Percentiles rank a stretch among this genome's conserved stretches.
Evolutionary conservation across 1,140 invertebrate species (phyloP).

Genomic region (Eulimnadia texana): DNA sequence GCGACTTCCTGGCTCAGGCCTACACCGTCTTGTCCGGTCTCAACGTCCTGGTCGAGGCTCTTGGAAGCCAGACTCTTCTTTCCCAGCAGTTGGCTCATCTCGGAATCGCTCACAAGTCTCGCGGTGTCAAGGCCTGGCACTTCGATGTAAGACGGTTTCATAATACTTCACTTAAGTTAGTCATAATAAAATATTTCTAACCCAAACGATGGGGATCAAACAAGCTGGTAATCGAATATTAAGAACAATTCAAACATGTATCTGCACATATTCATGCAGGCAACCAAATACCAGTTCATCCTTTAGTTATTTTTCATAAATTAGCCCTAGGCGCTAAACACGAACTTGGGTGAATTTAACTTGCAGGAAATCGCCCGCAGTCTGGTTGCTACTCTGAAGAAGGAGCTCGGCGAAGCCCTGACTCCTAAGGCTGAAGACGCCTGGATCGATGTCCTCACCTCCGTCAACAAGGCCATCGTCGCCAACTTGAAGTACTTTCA

Average conservation of each 20-base stretch:
- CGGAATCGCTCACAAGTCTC: slow-evolving; percentile 42
- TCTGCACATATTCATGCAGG: no score
- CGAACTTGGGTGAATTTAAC: not conserved
- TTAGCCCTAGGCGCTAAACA: not conserved
- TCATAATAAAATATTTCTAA: no score
- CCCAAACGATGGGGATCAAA: no score
- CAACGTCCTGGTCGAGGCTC: slow-evolving; percentile 41
- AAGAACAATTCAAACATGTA: no score
- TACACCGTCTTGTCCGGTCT: slow-evolving; percentile 46
- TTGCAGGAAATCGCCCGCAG: slow-evolving; percentile 16
- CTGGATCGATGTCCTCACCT: slow-evolving; percentile 35
- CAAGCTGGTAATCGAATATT: no score
- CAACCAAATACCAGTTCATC: no score
- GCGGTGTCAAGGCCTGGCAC: slow-evolving; percentile 33
- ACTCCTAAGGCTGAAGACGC: slow-evolving; percentile 31
- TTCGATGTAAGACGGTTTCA: slow-evolving; percentile 32
- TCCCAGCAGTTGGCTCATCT: slow-evolving; percentile 43
- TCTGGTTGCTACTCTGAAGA: slow-evolving; percentile 28
- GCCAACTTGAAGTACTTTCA: slow-evolving; percentile 1
- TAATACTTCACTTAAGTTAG: not conserved
- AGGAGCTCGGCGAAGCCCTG: slow-evolving; percentile 29
- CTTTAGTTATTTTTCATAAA: no score
- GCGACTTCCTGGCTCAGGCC: slow-evolving; percentile 51
- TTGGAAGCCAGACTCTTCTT: slow-evolving; percentile 45
- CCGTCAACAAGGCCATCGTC: slow-evolving; percentile 21